Conservation (phyloP, 2,888 invertebrate genomes). For the Callosobruchus maculatus region DNA sequence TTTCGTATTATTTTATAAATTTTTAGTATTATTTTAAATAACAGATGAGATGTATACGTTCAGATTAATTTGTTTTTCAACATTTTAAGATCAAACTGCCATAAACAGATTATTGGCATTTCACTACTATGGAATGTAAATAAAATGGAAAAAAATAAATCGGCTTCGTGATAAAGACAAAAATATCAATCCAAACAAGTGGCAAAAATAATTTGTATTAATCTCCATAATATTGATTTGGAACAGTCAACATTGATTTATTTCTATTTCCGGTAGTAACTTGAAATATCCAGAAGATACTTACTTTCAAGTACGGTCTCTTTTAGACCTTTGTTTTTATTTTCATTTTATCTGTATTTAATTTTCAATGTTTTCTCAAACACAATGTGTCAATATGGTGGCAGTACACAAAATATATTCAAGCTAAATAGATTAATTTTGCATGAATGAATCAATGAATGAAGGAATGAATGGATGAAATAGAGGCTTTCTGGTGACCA, state of each 20-base stretch:
- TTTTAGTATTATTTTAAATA: no score
- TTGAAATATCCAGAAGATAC: neutral
- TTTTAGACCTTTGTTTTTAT: no score
- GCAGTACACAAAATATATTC: no score
- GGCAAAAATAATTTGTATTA: neutral
- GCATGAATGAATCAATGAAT: no score
- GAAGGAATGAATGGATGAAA: no score
- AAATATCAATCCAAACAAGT: neutral
- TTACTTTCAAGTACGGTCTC: neutral
- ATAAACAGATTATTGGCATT: neutral
- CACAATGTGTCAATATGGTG: no score
- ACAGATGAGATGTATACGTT: no score
- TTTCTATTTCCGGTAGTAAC: neutral
- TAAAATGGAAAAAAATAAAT: neutral
- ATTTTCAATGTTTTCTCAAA: no score
- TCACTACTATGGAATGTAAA: neutral
- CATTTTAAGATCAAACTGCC: neutral
- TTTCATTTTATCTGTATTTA: no score
- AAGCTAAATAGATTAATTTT: no score
- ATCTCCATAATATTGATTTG: neutral
- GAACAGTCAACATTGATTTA: neutral
- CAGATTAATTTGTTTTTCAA: neutral
- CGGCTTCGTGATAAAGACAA: neutral
- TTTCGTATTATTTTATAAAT: no score
- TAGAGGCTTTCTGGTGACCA: no score